Evolutionary conservation across 2,888 invertebrate species (phyloP), one percentile per base, ranked within the genome.

Genomic region (Coenonympha glycerion): DNA sequence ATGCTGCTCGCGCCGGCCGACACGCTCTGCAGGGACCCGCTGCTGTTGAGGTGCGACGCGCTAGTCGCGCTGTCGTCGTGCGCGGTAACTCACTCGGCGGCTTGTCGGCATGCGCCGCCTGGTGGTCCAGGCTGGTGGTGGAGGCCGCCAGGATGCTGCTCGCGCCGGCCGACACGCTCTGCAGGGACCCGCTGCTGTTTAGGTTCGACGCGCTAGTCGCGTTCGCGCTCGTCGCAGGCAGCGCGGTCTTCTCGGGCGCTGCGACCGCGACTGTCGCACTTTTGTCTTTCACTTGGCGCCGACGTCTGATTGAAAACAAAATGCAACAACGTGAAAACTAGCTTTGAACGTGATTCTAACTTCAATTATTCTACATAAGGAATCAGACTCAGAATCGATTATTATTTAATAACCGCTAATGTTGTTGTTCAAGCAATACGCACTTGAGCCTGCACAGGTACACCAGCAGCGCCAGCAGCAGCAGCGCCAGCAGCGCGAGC

Each of bases 381-480:
- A n/a, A n/a, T n/a, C n/a, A n/a, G n/a, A n/a, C n/a, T n/a, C n/a
- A n/a, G n/a, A n/a, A n/a, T n/a, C n/a, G n/a, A n/a, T n/a, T n/a
- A n/a, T n/a, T n/a, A n/a, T n/a, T n/a, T n/a, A n/a, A n/a, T n/a
- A n/a, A n/a, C n/a, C n/a, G n/a, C n/a, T n/a, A n/a, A n/a, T n/a
- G n/a, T n/a, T n/a, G n/a, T n/a, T n/a, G n/a, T n/a, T n/a, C n/a
- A n/a, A n/a, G n/a, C n/a, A n/a, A 64, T 59, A 28, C 36, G 8
- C 15, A 58, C 59, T 58, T 47, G 47, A 56, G 42, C 1, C 53
- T 40, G 66, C 92, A 93, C 66, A 95, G 94, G 76, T 95, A 95
- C 46, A 91, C 88, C 28, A 94, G 90, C 33, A 96, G 88, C 24
- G 92, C 89, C 36, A 92, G 88, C 61, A 95, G 93, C 36, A 95